Evolutionary conservation across 1,140 invertebrate species (phyloP).

Genomic region (Bombus fervidus): DNA sequence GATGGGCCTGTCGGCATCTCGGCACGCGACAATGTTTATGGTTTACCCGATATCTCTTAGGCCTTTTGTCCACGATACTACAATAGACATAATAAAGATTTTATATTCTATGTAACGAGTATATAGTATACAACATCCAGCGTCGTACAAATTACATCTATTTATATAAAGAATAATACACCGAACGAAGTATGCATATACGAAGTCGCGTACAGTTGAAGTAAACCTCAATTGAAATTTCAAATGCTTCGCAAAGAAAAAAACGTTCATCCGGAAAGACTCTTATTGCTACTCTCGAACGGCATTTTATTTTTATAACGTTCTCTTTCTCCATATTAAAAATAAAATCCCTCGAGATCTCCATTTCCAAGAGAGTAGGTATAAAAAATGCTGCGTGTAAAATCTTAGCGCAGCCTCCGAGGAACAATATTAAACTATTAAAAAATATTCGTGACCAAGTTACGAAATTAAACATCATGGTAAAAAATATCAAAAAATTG

Average conservation of each 20-base stretch:
- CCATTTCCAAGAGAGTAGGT: not conserved
- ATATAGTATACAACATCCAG: not conserved
- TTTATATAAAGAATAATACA: not conserved
- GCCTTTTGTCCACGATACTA: no score
- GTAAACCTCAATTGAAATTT: not conserved
- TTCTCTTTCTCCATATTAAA: not conserved
- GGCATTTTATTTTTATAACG: not conserved
- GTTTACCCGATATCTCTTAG: no score
- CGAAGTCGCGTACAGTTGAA: no score
- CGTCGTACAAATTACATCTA: not conserved
- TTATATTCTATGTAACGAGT: not conserved
- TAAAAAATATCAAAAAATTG: not conserved
- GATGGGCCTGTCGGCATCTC: no score
- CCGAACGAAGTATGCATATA: no score
- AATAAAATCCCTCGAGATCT: not conserved
- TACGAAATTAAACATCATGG: not conserved
- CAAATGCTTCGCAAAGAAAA: not conserved
- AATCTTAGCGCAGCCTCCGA: not conserved
- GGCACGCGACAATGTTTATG: no score
- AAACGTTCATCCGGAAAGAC: not conserved
- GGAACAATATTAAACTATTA: not conserved
- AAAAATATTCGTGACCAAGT: not conserved
- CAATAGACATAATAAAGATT: not conserved
- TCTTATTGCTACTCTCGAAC: not conserved
- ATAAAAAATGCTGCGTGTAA: not conserved